Conservation (phyloP, 2,888 invertebrate genomes). For the Acrocera orbiculus region DNA sequence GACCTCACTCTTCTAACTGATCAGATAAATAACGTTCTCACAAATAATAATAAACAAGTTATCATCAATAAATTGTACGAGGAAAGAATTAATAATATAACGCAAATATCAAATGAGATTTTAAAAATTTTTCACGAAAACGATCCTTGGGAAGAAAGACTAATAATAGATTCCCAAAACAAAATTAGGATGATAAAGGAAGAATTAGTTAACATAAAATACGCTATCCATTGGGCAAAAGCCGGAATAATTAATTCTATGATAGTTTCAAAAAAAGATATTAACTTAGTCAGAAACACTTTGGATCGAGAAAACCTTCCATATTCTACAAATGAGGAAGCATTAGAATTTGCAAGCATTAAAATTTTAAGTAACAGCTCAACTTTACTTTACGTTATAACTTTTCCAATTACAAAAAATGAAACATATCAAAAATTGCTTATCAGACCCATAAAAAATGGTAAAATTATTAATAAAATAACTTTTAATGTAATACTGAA, state of each 20-base stretch:
- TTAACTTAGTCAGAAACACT: conserved; percentile 6
- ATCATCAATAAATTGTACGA: conserved; percentile 4
- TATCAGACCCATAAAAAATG: conserved; percentile 10
- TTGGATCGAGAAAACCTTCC: conserved; percentile 11
- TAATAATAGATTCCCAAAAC: conserved; percentile 1
- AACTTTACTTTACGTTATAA: conserved; percentile 11
- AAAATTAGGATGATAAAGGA: conserved; percentile 8
- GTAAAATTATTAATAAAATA: conserved; percentile 7
- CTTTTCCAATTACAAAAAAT: conserved; percentile 10
- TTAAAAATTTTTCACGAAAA: not conserved
- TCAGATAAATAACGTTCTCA: too few relatives aligned
- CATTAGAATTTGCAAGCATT: conserved; percentile 12
- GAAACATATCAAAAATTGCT: conserved; percentile 9
- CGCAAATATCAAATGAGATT: conserved; percentile 1
- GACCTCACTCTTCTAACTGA: conserved; percentile 1
- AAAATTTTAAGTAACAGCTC: conserved; percentile 11
- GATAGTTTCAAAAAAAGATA: conserved; percentile 9
- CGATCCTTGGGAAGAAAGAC: not conserved
- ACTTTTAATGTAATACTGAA: conserved; percentile 7
- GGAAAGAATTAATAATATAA: conserved; percentile 6
- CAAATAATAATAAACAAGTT: conserved; percentile 5
- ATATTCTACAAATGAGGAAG: conserved; percentile 12
- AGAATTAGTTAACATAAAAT: conserved; percentile 9
- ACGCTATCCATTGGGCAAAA: conserved; percentile 11
- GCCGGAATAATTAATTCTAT: conserved; percentile 8